Percentiles rank a stretch among this genome's conserved stretches.
These are phyloP conservation scores for Pao palembangensis DNA, from an alignment of 2,113 vertebrate species.

Conservation along the genomic window DNA sequence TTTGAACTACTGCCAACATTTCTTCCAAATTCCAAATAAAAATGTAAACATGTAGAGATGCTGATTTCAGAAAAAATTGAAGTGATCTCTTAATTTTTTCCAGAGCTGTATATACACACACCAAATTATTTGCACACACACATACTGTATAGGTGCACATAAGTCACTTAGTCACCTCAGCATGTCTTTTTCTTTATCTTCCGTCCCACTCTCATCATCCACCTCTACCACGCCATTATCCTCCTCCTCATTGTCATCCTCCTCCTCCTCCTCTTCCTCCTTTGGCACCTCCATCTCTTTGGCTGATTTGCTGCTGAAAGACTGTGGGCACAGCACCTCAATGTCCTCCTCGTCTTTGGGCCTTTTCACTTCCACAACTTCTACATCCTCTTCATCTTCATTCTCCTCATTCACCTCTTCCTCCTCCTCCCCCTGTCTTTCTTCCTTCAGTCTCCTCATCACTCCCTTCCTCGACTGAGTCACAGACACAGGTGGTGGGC, in stretches of 20 bases:
- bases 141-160: too few species aligned
- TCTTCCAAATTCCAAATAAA: too few species aligned
- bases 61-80: too few species aligned
- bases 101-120: too few species aligned
- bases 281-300: slow-evolving; percentile 55
- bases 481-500: slow-evolving; percentile 59
- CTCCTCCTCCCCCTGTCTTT: slow-evolving; percentile 48
- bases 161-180: slow-evolving; percentile 56
- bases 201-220: slow-evolving; percentile 72
- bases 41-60: too few species aligned
- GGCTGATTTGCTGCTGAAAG: slow-evolving; percentile 41
- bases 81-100: too few species aligned
- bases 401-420: slow-evolving; percentile 33
- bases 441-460: slow-evolving; percentile 57
- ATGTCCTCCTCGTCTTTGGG: slow-evolving; percentile 59
- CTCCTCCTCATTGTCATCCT: slow-evolving; percentile 46
- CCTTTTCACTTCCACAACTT: slow-evolving; percentile 55
- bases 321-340: slow-evolving; percentile 43
- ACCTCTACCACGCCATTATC: slow-evolving; percentile 61
- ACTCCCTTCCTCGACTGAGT: slow-evolving; percentile 54
- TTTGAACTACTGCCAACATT: too few species aligned
- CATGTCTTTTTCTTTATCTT: slow-evolving; percentile 73
- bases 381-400: slow-evolving; percentile 52
- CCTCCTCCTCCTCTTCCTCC: slow-evolving; percentile 48
- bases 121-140: too few species aligned